These are phyloP conservation scores for Anguilla japonica DNA, from an alignment of 2,113 vertebrate species.

Conservation along the genomic window DNA sequence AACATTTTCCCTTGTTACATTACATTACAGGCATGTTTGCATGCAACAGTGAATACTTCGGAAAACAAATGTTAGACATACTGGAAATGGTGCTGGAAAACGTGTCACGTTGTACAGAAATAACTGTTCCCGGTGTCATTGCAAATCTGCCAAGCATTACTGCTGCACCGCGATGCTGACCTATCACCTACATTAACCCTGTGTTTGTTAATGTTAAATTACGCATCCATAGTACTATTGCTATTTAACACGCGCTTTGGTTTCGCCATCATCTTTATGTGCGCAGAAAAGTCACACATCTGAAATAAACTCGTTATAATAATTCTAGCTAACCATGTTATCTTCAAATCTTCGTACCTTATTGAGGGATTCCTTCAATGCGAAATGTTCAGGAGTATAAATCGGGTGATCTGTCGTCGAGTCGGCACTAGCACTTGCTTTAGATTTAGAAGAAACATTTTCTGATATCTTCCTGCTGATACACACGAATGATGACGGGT, in stretches of 20 bases:
- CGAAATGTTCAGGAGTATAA: slow-evolving; percentile 60
- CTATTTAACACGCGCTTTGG: neutral
- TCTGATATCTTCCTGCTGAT: slow-evolving; percentile 53
- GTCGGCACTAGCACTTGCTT: slow-evolving; percentile 19
- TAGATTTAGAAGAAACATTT: slow-evolving; percentile 48
- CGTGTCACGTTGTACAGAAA: too few relatives aligned
- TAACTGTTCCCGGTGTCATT: neutral
- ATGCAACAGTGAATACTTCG: too few relatives aligned
- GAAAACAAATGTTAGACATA: too few relatives aligned
- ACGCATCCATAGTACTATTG: neutral
- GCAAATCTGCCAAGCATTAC: neutral
- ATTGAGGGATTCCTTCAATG: slow-evolving; percentile 64
- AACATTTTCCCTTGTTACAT: too few relatives aligned
- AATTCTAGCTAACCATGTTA: neutral
- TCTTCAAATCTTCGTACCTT: slow-evolving; percentile 64
- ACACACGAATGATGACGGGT: slow-evolving; percentile 18
- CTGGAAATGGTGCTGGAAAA: too few relatives aligned
- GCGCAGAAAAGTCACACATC: neutral
- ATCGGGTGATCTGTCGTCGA: slow-evolving; percentile 35
- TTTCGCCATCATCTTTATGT: neutral
- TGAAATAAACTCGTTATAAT: neutral
- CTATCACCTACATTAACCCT: slow-evolving; percentile 55
- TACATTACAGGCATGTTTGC: too few relatives aligned
- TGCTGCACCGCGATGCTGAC: slow-evolving; percentile 37
- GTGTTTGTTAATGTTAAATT: neutral